Percentiles rank a stretch among this genome's conserved stretches.
Conservation (phyloP, 2,113 vertebrate species). For the Hemichromis elongatus region DNA sequence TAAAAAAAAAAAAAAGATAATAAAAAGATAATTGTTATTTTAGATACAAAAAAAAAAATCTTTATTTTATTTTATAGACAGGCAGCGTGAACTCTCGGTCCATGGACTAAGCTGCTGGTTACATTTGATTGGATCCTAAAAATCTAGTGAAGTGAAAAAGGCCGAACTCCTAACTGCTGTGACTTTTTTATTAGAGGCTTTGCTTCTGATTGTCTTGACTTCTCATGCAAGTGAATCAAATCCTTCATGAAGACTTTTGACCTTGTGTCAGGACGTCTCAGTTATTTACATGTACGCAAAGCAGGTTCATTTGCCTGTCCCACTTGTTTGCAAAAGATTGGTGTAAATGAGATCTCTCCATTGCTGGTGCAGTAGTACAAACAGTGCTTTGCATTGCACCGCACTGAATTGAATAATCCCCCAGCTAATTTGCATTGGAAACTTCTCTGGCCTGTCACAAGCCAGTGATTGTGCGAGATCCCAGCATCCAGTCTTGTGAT, state of each 20-base stretch:
- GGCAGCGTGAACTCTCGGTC: not conserved
- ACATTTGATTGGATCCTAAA: not conserved
- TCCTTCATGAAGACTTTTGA: not conserved
- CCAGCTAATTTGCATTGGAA: slow-evolving; percentile 45
- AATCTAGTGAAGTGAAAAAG: not conserved
- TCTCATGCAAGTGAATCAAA: not conserved
- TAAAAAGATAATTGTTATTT: not conserved
- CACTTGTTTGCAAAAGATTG: not conserved
- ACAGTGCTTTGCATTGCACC: slow-evolving; percentile 48
- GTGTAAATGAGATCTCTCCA: not conserved
- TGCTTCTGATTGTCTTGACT: not conserved
- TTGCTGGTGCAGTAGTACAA: not conserved
- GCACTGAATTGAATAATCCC: not conserved
- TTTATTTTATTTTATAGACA: not conserved
- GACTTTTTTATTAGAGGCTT: not conserved
- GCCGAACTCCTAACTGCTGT: not conserved
- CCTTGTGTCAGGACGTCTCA: not conserved
- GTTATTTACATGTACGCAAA: slow-evolving; percentile 35
- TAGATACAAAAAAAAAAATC: not conserved
- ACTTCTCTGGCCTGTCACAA: not conserved
- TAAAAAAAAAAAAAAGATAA: too few relatives aligned
- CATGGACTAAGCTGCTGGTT: not conserved
- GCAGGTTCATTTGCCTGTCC: slow-evolving; percentile 33
- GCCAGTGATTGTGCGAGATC: not conserved
- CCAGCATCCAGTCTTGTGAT: slow-evolving; percentile 1